phyloP scores from a whole-genome alignment of 2,797 vertebrate species.

The Catharus ustulatus region DNA sequence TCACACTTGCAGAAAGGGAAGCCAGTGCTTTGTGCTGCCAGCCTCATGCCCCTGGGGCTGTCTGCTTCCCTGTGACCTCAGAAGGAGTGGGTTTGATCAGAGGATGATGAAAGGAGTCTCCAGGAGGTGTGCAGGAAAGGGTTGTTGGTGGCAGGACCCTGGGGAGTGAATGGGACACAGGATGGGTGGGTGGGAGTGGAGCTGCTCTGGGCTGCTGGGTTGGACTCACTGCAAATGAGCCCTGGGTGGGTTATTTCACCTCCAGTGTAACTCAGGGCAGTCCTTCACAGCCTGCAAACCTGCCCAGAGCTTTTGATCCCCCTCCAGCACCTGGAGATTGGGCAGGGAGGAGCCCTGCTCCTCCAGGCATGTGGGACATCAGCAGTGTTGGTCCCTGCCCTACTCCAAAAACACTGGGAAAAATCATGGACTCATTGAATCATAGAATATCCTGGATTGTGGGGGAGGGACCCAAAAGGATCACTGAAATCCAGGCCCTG shows the following conservation, averaged over 20 bases:
- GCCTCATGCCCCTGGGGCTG: background rate
- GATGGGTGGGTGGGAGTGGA: background rate
- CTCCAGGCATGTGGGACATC: background rate
- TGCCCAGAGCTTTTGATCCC: background rate
- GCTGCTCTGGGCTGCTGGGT: background rate
- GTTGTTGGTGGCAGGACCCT: background rate
- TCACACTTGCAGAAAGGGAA: background rate
- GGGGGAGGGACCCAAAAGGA: background rate
- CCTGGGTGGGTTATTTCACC: background rate
- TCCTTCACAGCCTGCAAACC: background rate
- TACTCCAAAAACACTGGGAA: background rate
- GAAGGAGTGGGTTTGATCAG: slow-evolving; percentile 51
- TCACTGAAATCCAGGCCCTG: background rate
- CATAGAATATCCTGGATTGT: background rate
- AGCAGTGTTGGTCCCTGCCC: background rate
- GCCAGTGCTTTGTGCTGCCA: slow-evolving; percentile 8
- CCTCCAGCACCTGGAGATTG: background rate
- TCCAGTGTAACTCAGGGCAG: fast-evolving
- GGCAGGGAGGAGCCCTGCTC: background rate
- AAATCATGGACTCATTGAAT: background rate
- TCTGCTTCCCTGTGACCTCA: slow-evolving; percentile 33
- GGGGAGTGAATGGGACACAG: background rate
- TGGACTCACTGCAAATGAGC: background rate
- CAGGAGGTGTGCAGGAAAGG: background rate
- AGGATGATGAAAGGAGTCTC: slow-evolving; percentile 21